Base-by-base conservation (phyloP, 2,113 vertebrate genomes). In the Morone saxatilis region DNA sequence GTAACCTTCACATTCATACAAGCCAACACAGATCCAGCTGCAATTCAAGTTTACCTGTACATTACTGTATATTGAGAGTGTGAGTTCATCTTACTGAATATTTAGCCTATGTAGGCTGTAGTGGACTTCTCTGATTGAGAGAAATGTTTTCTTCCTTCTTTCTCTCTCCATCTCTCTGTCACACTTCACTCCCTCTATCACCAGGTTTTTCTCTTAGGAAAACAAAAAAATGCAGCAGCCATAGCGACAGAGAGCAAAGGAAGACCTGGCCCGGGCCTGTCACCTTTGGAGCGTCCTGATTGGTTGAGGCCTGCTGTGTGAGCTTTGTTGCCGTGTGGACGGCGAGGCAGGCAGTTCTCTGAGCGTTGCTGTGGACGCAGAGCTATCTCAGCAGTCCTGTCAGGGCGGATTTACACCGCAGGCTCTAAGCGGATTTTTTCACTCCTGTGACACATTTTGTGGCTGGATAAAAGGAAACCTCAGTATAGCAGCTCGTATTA, bases 271-370 rank as follows among this genome's bases (percentile, higher is more conserved):
- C 91, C 74, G 57, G 91, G 91, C 92, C 90, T 88, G 92, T 90
- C 93, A 92, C 92, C 92, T 92, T 88, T 76, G 50, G 47, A 85
- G 92, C 81, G 0, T 86, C 77, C 93, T 93, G 93, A 95, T 95
- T 95, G 94, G 94, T 71, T 2, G 87, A 92, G 76, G 62, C 82
- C 80, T 7, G 4, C 80, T 67, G 87, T 77, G 86, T 77, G 78
- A 81, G 92, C 90, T 89, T 90, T 94, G 93, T 95, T 95, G 93
- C 92, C 57, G 93, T 94, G 93, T 89, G 93, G 93, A 93, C 82
- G 57, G 78, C 31, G 76, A 92, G 88, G 92, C 88, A 86, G 92
- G 85, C 89, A 85, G 91, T 75, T 88, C 71, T 87, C 68, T 45
- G 79, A 88, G 89, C 86, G 89, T 91, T 90, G 90, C 92, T n/a